phyloP scores from a whole-genome alignment of 2,888 invertebrate genomes.

The Eupithecia vulgata region DNA sequence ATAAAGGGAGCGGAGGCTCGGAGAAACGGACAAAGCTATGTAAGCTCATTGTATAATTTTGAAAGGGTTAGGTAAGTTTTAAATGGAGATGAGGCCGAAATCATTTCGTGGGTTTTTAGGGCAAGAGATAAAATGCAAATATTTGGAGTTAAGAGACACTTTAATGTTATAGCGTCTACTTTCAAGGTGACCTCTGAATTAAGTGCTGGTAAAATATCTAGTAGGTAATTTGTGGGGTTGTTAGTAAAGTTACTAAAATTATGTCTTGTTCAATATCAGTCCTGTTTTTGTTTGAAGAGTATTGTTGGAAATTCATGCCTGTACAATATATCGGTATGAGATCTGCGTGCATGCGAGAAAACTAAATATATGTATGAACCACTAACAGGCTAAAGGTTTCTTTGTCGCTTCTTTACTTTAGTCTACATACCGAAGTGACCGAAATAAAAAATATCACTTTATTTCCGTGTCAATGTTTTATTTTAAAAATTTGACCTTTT shows the following conservation, averaged over 20 bases:
- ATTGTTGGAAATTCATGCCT: too few species aligned
- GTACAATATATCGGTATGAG: too few species aligned
- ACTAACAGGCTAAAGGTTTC: too few species aligned
- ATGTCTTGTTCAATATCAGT: neutral
- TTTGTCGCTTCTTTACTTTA: too few species aligned
- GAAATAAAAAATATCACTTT: too few species aligned
- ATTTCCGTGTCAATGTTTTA: too few species aligned
- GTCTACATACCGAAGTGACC: too few species aligned
- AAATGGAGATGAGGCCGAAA: constrained; percentile 27
- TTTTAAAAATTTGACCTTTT: too few species aligned
- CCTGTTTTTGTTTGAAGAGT: too few species aligned
- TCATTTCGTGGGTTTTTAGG: constrained; percentile 28
- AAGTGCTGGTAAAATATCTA: neutral
- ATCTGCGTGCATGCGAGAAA: too few species aligned
- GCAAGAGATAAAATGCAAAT: constrained; percentile 38
- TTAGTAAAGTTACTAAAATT: neutral
- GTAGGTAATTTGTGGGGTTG: neutral
- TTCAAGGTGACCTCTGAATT: constrained; percentile 8
- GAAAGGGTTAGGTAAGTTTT: constrained; percentile 30
- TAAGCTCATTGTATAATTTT: constrained; percentile 30
- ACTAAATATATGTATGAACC: too few species aligned
- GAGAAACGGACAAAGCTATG: neutral
- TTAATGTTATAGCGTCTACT: constrained; percentile 3
- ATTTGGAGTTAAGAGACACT: constrained; percentile 20
- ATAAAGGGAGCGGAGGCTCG: neutral